These are phyloP conservation scores for Parnassius smintheus DNA, from an alignment of 2,888 invertebrate species.

Conservation along the genomic window DNA sequence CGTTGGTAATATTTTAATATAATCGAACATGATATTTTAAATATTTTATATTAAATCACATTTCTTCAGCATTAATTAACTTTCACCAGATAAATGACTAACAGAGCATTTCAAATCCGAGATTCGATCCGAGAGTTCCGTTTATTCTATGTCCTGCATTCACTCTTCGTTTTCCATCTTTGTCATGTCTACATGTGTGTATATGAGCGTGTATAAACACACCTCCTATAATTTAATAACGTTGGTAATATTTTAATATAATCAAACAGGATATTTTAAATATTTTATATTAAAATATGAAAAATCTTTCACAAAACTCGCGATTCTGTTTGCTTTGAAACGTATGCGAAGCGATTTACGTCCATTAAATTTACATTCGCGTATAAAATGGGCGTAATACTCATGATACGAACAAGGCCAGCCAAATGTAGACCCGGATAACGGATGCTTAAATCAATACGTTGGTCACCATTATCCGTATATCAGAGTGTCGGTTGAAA, in stretches of 20 bases:
- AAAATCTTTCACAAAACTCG: not conserved
- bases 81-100: too few relatives aligned
- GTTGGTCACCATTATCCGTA: constrained; percentile 5
- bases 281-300: not conserved
- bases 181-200: too few relatives aligned
- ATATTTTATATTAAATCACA: not conserved
- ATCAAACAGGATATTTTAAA: not conserved
- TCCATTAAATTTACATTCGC: constrained; percentile 8
- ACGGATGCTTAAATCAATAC: constrained; percentile 22
- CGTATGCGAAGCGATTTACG: constrained; percentile 7
- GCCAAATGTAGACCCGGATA: constrained; percentile 5
- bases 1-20: too few relatives aligned
- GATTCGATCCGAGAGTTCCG: too few relatives aligned
- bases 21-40: not conserved
- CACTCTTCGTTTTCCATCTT: too few relatives aligned
- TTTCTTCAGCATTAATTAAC: too few relatives aligned
- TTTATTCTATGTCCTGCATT: too few relatives aligned
- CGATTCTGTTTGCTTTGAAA: not conserved
- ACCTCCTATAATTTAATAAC: too few relatives aligned
- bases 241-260: too few relatives aligned
- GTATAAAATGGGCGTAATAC: constrained; percentile 4
- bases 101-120: too few relatives aligned
- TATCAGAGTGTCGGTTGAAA: constrained; percentile 2
- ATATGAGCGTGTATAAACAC: too few relatives aligned
- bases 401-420: constrained; percentile 3